Evolutionary conservation across 1,140 invertebrate genomes (phyloP), one percentile per base, ranked within the genome.

Genomic region (Lysiphlebus fabarum): DNA sequence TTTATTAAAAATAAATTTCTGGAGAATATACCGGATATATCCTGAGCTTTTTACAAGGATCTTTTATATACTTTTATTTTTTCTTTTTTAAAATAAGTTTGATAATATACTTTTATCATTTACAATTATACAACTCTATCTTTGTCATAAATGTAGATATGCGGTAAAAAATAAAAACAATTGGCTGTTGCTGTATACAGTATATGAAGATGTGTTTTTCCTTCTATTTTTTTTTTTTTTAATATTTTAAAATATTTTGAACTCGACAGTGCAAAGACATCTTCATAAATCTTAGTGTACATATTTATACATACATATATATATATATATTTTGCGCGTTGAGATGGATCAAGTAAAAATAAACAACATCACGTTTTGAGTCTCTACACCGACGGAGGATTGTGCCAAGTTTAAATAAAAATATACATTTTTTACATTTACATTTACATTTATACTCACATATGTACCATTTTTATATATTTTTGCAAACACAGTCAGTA

Each of bases 271-370:
- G 49, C 66, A 58, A 68, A 67, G 64, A 67, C 68, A 69, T 78
- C 75, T 76, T 70, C 75, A 79, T 79, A 79, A 79, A 79, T 79
- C 75, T 77, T 70, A 71, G 70, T 74, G 73, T 76, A 76, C 72
- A 26, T 26, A 26, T 26, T 26, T 26, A 26, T 26, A n/a, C n/a
- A n/a, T 76, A 76, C 72, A 26, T 26, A 26, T 26, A 2, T 26
- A 26, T 26, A 26, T 17, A 17, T 26, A 26, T 26, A 26, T 26
- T 26, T 1, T 1, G 17, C 17, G 17, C 73, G 73, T 74, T 68
- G 65, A 74, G 75, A 76, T 73, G 76, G 76, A 78, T 79, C 76
- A 75, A 63, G 70, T 65, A 62, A 40, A 70, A 70, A 73, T 70
- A 69, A 74, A 69, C 71, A n/a, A n/a, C n/a, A n/a, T n/a, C n/a